Base-by-base conservation (phyloP, 2,797 vertebrate species). In the Microctenopoma steveboyesi region DNA sequence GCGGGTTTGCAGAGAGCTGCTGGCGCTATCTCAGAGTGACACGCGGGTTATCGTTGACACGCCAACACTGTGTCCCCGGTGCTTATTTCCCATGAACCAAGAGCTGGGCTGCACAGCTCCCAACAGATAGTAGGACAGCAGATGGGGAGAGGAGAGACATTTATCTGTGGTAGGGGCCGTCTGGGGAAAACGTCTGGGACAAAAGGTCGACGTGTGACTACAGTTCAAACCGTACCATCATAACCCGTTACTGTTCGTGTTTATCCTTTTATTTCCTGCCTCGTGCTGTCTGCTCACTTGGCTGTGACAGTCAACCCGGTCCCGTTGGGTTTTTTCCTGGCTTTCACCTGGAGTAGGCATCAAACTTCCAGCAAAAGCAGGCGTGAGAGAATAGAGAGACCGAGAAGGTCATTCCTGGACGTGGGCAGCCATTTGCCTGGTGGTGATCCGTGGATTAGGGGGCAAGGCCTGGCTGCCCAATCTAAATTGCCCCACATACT, bases 11-110 rank as follows among this genome's bases (percentile, higher is more conserved):
- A 2, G 18, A 54, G 54, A 79, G 81, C 77, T 52, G 70, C 78
- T 49, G 72, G 52, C 65, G 0, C 60, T 92, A 91, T 91, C 89
- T 88, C 0, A 18, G 53, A 77, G 68, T 78, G 86, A 86, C 75
- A 92, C 87, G 83, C 61, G 86, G 92, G 90, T 94, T 96, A 96
- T 96, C 94, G 89, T 88, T 85, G 61, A 81, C 82, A 75, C 71
- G 76, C 84, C 79, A 85, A 82, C 89, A 89, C 94, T 82, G 83
- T 86, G 85, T 91, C 91, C 90, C 92, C 84, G 78, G 82, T 82
- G 87, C 90, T 79, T 85, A 87, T 82, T 94, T 95, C 92, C 93
- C 93, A 94, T 87, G 93, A 94, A 95, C 92, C 1, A n/a, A 88
- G 63, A 67, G 66, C 73, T 46, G 68, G 71, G 71, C 63, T 53